Base-by-base conservation (phyloP, 1,140 invertebrate genomes). In the Oryctes rhinoceros region DNA sequence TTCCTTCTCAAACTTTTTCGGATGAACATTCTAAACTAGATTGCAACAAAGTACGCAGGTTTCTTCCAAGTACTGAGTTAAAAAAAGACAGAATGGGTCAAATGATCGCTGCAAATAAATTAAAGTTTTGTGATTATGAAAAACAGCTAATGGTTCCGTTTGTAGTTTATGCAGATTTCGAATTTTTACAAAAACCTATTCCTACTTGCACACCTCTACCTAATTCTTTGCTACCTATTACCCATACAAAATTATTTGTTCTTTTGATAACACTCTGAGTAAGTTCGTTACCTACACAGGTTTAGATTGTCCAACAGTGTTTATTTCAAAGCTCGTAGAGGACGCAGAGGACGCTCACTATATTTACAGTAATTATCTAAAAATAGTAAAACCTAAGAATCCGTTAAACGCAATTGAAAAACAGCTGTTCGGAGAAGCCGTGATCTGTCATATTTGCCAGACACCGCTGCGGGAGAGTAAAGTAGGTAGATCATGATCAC, bases 401-500 rank as follows among this genome's bases (percentile, higher is more conserved):
- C 53, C 53, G 53, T 20, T 59, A n/a, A n/a, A n/a, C n/a, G n/a
- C n/a, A n/a, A n/a, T n/a, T n/a, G n/a, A n/a, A n/a, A n/a, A n/a
- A n/a, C n/a, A n/a, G n/a, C 53, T 20, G 18, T 59, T 20, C 18
- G 4, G 4, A 4, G 39, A 59, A n/a, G n/a, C n/a, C n/a, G n/a
- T n/a, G n/a, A n/a, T n/a, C n/a, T 78, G 77, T 39, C 20, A 59
- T 30, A 78, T 78, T 15, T 78, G 77, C 47, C 5, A 53, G 4
- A n/a, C 30, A 24, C 15, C 77, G 0, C 11, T 5, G 24, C 10
- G 9, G 24, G n/a, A 10, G 47, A 78, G 6, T 30, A 39, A 5
- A 78, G 35, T n/a, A n/a, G 39, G 47, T 53, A 15, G 77, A 78
- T 62, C 77, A 78, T n/a, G 59, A 48, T 59, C 77, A 78, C 35